Evolutionary conservation across 1,140 invertebrate species (phyloP), one percentile per base, ranked within the genome.

Genomic region (Melitaea cinxia): DNA sequence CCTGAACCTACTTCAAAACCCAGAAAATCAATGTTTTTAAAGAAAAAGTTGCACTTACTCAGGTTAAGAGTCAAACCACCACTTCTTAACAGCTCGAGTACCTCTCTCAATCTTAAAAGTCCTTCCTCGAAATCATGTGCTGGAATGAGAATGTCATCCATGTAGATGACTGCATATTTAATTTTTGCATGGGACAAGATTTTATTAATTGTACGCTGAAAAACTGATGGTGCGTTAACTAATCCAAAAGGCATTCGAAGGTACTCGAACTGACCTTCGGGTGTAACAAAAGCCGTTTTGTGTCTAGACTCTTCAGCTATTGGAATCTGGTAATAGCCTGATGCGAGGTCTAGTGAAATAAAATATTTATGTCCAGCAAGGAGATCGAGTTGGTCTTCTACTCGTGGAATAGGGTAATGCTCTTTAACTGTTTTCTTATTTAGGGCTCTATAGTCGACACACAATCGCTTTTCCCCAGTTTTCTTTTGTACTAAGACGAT

Each of bases 261-360:
- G 14, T 37, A 37, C 35, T 37, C 35, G n/a, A 37, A 37, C 14
- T 37, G 35, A 4, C n/a, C 35, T n/a, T 37, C 35, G 4, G 35
- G 35, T n/a, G 35, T 37, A 4, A 37, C 35, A 37, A 37, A 37
- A 37, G 35, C 10, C n/a, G 35, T 37, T n/a, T 37, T 37, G 1
- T 9, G 35, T 37, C 35, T 2, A 37, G 35, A 37, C n/a, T 37
- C 6, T n/a, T 37, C 35, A n/a, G 35, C 12, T 37, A 37, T 37
- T 4, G 35, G 12, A 4, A 37, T 37, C 14, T 37, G 35, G n/a
- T 37, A 37, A n/a, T 37, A 37, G 4, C 35, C 35, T 12, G 35
- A 37, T n/a, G 35, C 35, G 9, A 37, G 35, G n/a, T 37, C 35
- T n/a, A 37, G n/a, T 37, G 35, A 37, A 4, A n/a, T 37, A 37